Evolutionary conservation across 1,140 invertebrate genomes (phyloP), one percentile per base, ranked within the genome.

Genomic region (Sesamia nonagrioides): DNA sequence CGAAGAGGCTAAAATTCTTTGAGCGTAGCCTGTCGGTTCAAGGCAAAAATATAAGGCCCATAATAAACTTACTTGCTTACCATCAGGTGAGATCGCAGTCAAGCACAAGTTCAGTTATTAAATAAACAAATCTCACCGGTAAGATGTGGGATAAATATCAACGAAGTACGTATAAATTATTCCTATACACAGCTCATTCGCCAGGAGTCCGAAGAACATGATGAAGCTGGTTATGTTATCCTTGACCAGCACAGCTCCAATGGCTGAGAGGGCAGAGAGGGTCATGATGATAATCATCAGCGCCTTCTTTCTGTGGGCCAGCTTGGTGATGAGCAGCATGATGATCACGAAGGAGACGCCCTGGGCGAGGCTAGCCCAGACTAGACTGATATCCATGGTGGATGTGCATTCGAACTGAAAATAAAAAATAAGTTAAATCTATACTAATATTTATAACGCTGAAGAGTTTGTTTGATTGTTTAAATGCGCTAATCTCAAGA

Each of bases 111-210:
- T 27, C 3, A 27, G 0, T 3, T 40, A 40, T 9, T 40, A 40
- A 18, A 17, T 17, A 61, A 40, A 3, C 6, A 17, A 4, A 3
- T 54, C 79, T 80, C 54, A 85, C 84, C 82, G 50, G 50, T 78
- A 80, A 33, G 79, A 84, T 0, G 82, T 82, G 0, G 84, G 84
- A 77, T 83, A 84, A 35, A 85, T 48, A 40, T 85, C 82, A 35
- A 84, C 78, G 33, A 80, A 82, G 33, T 84, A 85, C 1, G 82
- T 71, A 48, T 77, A 84, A 37, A 84, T 63, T 9, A 83, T 73
- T 0, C 82, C 84, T 40, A 86, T 79, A 15, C 75, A 58, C 4
- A 86, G 15, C 13, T 72, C 77, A 18, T 73, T 79, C 5, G 54
- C 7, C 17, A 79, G 52, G 0, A 83, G 40, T 3, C 80, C 80